A percentile compares a stretch with the other conserved stretches of the same genome.
These are phyloP conservation scores for Laticauda colubrina DNA, from an alignment of 2,113 vertebrate species.

Conservation along the genomic window DNA sequence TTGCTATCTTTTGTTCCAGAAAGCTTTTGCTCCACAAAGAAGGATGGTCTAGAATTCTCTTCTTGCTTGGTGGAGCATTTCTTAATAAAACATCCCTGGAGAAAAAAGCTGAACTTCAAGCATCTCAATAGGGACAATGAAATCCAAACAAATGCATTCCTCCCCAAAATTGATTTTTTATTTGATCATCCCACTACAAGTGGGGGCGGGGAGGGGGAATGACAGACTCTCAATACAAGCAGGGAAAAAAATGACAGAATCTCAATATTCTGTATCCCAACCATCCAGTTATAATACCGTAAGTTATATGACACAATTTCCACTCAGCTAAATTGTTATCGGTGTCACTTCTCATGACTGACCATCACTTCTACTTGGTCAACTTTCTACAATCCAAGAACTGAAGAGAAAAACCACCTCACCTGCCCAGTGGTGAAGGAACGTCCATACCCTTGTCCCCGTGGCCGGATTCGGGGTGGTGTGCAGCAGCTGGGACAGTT, in stretches of 20 bases:
- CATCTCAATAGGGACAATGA: not conserved
- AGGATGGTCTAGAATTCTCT: not conserved
- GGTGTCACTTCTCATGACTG: rapidly evolving
- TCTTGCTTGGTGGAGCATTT: not conserved
- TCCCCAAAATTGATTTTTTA: not conserved
- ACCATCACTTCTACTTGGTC: not conserved
- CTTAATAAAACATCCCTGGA: not conserved
- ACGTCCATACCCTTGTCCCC: constrained; percentile 88
- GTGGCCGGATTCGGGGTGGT: constrained; percentile 84
- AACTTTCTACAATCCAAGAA: not conserved
- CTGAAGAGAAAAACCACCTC: not conserved
- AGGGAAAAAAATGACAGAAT: not conserved
- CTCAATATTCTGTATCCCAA: too few species aligned
- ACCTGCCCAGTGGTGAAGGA: constrained; percentile 97
- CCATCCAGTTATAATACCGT: not conserved
- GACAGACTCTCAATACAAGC: not conserved
- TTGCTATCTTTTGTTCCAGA: too few species aligned
- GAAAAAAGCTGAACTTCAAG: not conserved
- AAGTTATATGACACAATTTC: not conserved
- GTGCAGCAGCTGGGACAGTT: constrained; percentile 84
- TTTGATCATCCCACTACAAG: not conserved
- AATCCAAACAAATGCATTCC: not conserved
- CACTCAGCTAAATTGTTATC: not conserved
- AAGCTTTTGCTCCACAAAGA: not conserved
- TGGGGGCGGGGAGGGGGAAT: not conserved